These are phyloP conservation scores for Agapornis canus DNA, from an alignment of 2,797 vertebrate species.

Conservation along the genomic window DNA sequence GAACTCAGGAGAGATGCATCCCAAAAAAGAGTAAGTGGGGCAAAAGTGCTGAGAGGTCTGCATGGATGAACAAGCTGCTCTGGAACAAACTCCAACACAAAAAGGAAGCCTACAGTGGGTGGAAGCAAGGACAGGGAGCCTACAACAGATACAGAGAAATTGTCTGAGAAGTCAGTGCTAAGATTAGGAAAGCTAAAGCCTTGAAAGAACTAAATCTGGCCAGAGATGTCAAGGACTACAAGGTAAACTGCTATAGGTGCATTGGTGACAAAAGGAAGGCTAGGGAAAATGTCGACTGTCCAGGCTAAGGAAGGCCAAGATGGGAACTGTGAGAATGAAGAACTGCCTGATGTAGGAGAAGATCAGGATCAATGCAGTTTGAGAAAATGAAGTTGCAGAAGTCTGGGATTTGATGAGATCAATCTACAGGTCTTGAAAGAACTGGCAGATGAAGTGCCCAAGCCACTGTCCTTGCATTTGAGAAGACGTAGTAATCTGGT, in stretches of 20 bases:
- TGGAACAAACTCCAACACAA: not conserved
- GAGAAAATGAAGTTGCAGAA: not conserved
- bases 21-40: not conserved
- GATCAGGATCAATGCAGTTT: not conserved
- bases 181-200: not conserved
- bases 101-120: not conserved
- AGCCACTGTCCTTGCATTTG: not conserved
- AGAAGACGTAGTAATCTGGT: not conserved
- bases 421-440: not conserved
- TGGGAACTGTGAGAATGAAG: not conserved
- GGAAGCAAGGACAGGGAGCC: not conserved
- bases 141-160: not conserved
- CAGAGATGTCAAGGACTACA: not conserved
- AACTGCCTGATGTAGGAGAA: not conserved
- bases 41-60: not conserved
- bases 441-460: not conserved
- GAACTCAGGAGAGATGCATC: not conserved
- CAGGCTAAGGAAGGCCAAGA: not conserved
- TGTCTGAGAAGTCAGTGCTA: not conserved
- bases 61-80: not conserved
- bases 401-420: not conserved
- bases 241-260: not conserved
- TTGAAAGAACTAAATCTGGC: not conserved
- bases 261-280: not conserved
- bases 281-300: not conserved